Percentiles rank a stretch among this genome's conserved stretches.
Evolutionary conservation across 2,888 invertebrate genomes (phyloP).

Genomic region (Erebia ligea): DNA sequence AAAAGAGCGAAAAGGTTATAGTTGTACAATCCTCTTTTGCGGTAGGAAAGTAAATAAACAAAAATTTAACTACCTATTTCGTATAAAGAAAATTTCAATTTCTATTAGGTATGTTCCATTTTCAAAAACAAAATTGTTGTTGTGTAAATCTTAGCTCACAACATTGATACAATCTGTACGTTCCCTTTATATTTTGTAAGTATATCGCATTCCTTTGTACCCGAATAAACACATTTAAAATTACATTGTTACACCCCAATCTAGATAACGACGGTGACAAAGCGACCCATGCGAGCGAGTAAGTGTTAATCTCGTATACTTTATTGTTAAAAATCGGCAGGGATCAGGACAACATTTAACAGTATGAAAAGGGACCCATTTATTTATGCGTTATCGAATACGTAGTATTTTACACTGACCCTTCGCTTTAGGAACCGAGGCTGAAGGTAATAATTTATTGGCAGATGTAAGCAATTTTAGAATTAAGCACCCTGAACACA

Average conservation of each 20-base stretch:
- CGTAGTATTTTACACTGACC: conserved; percentile 28
- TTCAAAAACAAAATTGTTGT: conserved; percentile 40
- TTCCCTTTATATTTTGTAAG: conserved; percentile 64
- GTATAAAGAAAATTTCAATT: background rate
- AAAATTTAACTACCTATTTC: background rate
- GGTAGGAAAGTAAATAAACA: too few species aligned
- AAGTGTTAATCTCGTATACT: conserved; percentile 82
- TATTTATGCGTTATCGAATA: conserved; percentile 39
- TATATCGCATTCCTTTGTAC: conserved; percentile 67
- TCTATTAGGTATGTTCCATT: background rate
- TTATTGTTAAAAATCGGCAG: conserved; percentile 74
- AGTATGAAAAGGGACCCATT: conserved; percentile 53
- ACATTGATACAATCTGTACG: conserved; percentile 62
- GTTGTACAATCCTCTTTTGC: too few species aligned
- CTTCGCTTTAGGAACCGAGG: background rate
- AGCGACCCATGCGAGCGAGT: conserved; percentile 62
- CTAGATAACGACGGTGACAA: conserved; percentile 76
- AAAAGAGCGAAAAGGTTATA: too few species aligned
- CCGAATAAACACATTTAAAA: conserved; percentile 72
- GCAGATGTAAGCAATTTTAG: conserved; percentile 5
- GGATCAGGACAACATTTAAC: conserved; percentile 64
- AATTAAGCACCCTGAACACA: background rate
- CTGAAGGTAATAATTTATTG: conserved; percentile 11
- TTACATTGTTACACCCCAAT: conserved; percentile 76
- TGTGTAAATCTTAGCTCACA: conserved; percentile 42